phyloP scores from a whole-genome alignment of 2,113 vertebrate species.

The Labrus mixtus region DNA sequence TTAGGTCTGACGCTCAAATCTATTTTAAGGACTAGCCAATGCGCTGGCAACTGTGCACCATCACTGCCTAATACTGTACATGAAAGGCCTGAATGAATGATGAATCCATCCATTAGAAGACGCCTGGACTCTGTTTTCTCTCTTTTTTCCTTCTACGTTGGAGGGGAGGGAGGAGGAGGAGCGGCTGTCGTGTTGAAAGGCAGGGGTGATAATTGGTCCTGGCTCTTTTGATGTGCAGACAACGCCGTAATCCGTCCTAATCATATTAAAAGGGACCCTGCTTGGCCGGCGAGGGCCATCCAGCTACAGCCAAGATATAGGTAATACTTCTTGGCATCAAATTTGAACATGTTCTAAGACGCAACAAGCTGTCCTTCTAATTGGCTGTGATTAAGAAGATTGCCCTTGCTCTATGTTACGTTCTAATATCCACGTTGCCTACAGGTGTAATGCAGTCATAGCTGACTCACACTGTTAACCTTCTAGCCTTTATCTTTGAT shows the following conservation, averaged over 20 bases:
- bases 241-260: slow-evolving; percentile 78
- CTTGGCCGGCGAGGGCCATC: slow-evolving; percentile 56
- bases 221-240: slow-evolving; percentile 84
- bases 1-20: slow-evolving; percentile 65
- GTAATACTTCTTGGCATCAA: slow-evolving; percentile 42
- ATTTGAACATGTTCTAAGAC: slow-evolving; percentile 7
- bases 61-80: slow-evolving; percentile 61
- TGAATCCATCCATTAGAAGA: slow-evolving; percentile 69
- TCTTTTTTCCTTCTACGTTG: slow-evolving; percentile 39
- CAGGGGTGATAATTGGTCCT: slow-evolving; percentile 82
- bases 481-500: slow-evolving; percentile 28
- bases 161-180: slow-evolving; percentile 38
- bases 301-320: slow-evolving; percentile 60
- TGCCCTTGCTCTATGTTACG: not conserved
- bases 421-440: slow-evolving; percentile 4
- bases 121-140: slow-evolving; percentile 38
- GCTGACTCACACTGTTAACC: slow-evolving; percentile 2
- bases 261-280: slow-evolving; percentile 82
- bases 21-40: slow-evolving; percentile 67
- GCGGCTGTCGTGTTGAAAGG: slow-evolving; percentile 71
- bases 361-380: slow-evolving; percentile 28
- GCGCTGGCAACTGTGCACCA: slow-evolving; percentile 53
- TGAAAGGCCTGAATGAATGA: slow-evolving; percentile 65
- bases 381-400: slow-evolving; percentile 27
- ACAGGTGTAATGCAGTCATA: slow-evolving; percentile 12